Base-by-base conservation (phyloP, 2,797 vertebrate species). In the Pipistrellus nathusii region DNA sequence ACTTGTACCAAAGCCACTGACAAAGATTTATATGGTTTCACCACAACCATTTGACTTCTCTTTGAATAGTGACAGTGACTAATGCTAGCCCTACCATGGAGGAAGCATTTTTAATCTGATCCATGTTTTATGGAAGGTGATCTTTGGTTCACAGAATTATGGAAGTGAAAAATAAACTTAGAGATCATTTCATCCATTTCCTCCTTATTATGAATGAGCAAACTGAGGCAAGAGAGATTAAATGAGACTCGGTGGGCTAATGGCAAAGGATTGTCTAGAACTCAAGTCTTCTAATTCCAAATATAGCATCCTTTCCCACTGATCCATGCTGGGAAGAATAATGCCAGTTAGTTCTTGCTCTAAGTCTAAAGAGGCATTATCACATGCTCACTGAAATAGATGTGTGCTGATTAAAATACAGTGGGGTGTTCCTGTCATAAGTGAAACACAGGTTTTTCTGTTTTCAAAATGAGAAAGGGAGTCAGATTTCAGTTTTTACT, bases 11-110 rank as follows among this genome's bases (percentile, higher is more conserved):
- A 96, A 97, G 93, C 93, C 91, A 95, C 72, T 97, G 98, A 98
- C 96, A 97, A 97, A 98, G 97, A 98, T 98, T 97, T 97, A 98
- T 97, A 97, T 94, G 97, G 85, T 95, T 97, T 97, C 93, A 97
- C 96, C 87, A 85, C 96, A 97, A 90, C 86, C 78, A 97, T 94
- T 96, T 82, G 73, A 96, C 94, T 78, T 98, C 93, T 95, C 93
- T 96, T 94, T 97, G 96, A 96, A 96, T 94, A 97, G 95, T 97
- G 97, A 96, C 95, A 98, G 97, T 97, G 96, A 98, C 94, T 96
- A 97, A 98, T 96, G 96, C 95, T 95, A 72, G 89, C 92, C 92
- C 53, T 1, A 0, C 93, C 86, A 95, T 97, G 95, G 96, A 95
- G 93, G 94, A 96, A 96, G 93, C 91, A 92, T 96, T 64, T 92